Base-by-base conservation (phyloP, 1,140 invertebrate species). In the Heliconius himera region DNA sequence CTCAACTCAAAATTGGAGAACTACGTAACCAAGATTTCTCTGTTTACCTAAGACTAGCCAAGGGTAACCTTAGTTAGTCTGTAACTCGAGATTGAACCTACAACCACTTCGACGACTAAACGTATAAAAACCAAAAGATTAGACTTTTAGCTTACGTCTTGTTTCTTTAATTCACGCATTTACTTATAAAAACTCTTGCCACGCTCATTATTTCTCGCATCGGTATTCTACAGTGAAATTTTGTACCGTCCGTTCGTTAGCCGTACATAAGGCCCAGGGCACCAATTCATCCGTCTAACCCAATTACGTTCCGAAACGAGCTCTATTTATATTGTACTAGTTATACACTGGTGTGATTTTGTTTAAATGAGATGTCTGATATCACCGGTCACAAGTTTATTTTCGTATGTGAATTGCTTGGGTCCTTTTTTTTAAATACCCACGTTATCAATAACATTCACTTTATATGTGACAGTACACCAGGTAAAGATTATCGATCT, bases 311-410 rank as follows among this genome's bases (percentile, higher is more conserved):
- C 77, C 73, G 83, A 80, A 85, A 83, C 82, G 83, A 87, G 82
- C 80, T 83, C 78, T 87, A 88, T 85, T 86, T 87, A 89, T 88
- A 85, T 89, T 85, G 75, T 74, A 86, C 76, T 73, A 85, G 80
- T 82, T 83, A 84, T 78, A 74, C 74, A 81, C 51, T 49, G 73
- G 76, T 66, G 72, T 70, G 66, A 82, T 80, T 82, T 77, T 73
- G 54, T 74, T 78, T 73, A 73, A 74, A 60, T 13, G n/a, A 76
- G 38, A 70, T 76, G 41, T 54, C 54, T 75, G 73, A 74, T 74
- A 56, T n/a, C 54, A 49, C 18, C 46, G 18, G 16, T 49, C 46
- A 26, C 13, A 36, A 36, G 33, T 36, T 6, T 36, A 6, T 36
- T 36, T 6, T 36, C 33, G 33, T 36, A 36, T 36, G 6, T 36